Evolutionary conservation across 1,140 invertebrate genomes (phyloP).

Genomic region (Apolygus lucorum): DNA sequence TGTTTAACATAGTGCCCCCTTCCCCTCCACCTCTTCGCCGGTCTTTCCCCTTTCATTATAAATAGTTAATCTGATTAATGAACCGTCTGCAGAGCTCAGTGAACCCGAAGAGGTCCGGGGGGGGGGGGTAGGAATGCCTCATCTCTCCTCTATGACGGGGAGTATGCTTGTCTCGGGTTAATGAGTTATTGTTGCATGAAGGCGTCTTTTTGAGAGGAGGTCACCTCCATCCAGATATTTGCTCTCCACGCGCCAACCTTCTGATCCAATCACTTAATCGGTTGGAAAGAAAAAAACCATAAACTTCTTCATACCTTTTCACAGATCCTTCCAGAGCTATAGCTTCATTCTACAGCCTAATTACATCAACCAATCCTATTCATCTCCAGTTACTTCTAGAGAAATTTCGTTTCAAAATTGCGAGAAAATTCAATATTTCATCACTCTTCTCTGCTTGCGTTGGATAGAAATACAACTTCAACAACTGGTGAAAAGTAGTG

Average conservation of each 20-base stretch:
- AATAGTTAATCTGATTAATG: conserved; percentile 17
- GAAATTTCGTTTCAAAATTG: too few relatives aligned
- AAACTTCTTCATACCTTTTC: too few relatives aligned
- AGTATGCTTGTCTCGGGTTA: background rate
- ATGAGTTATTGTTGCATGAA: conserved; percentile 15
- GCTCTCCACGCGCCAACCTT: conserved; percentile 3
- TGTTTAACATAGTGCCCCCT: background rate
- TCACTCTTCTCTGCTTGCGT: too few relatives aligned
- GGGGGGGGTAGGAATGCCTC: conserved; percentile 2
- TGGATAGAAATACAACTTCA: too few relatives aligned
- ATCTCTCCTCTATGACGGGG: background rate
- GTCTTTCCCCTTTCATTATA: conserved; percentile 3
- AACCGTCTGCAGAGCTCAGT: conserved; percentile 5
- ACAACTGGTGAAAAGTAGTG: too few relatives aligned
- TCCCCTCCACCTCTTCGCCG: background rate
- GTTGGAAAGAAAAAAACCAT: too few relatives aligned
- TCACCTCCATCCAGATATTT: background rate
- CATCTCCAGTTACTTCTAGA: too few relatives aligned
- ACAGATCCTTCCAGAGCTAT: too few relatives aligned
- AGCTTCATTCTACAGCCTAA: too few relatives aligned
- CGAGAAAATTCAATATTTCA: too few relatives aligned
- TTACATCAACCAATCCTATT: too few relatives aligned
- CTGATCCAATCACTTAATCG: too few relatives aligned
- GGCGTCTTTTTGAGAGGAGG: background rate
- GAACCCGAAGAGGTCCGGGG: background rate